Percentiles rank a stretch among this genome's conserved stretches.
phyloP scores from a whole-genome alignment of 2,113 vertebrate genomes.

The Spea bombifrons region DNA sequence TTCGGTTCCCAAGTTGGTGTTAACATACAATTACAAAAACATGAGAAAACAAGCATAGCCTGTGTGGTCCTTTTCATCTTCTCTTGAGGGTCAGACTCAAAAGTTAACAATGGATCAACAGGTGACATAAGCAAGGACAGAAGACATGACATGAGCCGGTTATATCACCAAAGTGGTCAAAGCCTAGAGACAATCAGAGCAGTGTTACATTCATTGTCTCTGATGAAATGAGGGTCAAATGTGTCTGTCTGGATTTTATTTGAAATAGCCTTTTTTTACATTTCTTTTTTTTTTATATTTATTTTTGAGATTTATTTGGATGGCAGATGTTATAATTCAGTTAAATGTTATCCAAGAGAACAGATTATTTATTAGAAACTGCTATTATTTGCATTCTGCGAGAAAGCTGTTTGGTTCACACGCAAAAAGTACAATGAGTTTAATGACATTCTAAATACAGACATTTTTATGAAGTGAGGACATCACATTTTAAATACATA shows the following conservation, averaged over 20 bases:
- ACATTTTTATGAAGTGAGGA: no score
- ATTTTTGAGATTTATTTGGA: constrained; percentile 20
- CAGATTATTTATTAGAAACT: neutral
- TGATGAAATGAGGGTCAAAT: neutral
- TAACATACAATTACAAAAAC: constrained; percentile 47
- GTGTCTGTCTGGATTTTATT: neutral
- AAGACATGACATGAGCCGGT: constrained; percentile 20
- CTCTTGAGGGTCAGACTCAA: constrained; percentile 32
- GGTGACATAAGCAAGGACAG: constrained; percentile 42
- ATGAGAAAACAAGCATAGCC: constrained; percentile 43
- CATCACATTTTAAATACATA: no score
- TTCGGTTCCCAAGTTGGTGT: constrained; percentile 46
- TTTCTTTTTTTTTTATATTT: neutral
- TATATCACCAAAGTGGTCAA: neutral
- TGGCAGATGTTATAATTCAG: constrained; percentile 39
- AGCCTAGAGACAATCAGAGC: neutral
- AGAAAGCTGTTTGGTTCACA: neutral
- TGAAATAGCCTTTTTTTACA: neutral
- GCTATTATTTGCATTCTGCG: neutral
- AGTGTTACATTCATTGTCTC: neutral
- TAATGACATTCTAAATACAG: no score
- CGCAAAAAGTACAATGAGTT: no score
- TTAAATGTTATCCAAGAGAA: constrained; percentile 10
- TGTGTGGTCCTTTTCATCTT: constrained; percentile 47
- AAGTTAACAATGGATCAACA: constrained; percentile 42